Evolutionary conservation across 2,888 invertebrate species (phyloP), one percentile per base, ranked within the genome.

Genomic region (Heliothis peltigera): DNA sequence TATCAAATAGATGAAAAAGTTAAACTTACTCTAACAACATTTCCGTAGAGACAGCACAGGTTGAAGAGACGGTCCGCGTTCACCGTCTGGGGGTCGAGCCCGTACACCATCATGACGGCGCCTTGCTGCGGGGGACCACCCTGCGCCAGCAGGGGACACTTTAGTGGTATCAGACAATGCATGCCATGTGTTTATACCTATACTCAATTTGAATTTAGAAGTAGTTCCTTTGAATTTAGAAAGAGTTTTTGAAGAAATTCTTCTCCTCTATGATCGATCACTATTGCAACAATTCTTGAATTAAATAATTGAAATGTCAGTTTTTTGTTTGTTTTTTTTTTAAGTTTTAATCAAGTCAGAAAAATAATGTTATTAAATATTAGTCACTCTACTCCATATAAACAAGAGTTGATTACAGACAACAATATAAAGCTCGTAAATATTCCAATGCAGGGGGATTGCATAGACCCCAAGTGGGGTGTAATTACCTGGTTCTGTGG

Each of bases 81-180:
- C 89, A 99, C 98, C 84, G 98, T 98, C 84, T 98, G 97, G 60
- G 98, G 97, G 90, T 99, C 98, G 74, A 99, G 96, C 2, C 99
- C 99, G 94, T 99, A 99, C 63, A 99, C 98, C 99, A 99, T 99
- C 96, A 99, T 97, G 70, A 99, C 99, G 54, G 98, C 97, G 55
- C 98, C 98, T 87, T 98, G 97, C 86, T 96, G 96, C 3, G 95
- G 91, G 0, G 95, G 91, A 35, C 94, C 91, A 60, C 93, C 93
- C 93, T 95, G 89, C 44, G 42, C 47, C 15, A 62, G 60, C 70
- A 68, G 74, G 78, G 64, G 19, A 55, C 22, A 60, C 52, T 53
- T 70, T 61, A 66, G 39, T 68, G 46, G 42, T 39, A 47, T 25
- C 53, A 47, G n/a, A 64, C 25, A 44, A 53, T 10, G 17, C 3